Evolutionary conservation across 2,888 invertebrate species (phyloP).

Genomic region (Brassicogethes aeneus): DNA sequence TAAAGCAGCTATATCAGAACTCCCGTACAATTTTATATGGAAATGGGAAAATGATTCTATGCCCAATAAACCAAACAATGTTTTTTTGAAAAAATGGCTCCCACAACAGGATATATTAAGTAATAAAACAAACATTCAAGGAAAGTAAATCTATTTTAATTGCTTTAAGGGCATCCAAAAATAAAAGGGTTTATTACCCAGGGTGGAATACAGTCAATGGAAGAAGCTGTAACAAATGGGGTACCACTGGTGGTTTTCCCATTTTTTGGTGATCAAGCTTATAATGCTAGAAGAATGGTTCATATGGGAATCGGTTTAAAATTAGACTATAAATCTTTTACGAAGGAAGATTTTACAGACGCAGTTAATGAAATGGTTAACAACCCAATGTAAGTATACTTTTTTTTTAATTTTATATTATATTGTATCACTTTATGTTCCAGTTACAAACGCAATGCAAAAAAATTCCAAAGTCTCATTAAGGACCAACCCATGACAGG

Average conservation of each 20-base stretch:
- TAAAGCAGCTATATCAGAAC: constrained; percentile 12
- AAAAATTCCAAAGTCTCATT: too few species aligned
- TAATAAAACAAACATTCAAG: constrained; percentile 6
- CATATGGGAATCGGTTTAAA: constrained; percentile 2
- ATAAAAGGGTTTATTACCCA: constrained; percentile 10
- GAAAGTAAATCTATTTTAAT: neutral
- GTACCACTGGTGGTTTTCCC: constrained; percentile 9
- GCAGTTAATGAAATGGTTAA: constrained; percentile 9
- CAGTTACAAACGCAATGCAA: too few species aligned
- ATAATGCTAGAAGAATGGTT: constrained; percentile 5
- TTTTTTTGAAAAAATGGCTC: constrained; percentile 25
- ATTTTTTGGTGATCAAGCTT: constrained; percentile 7
- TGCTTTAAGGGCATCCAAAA: constrained; percentile 9
- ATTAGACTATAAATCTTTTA: constrained; percentile 2
- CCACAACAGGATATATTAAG: constrained; percentile 21
- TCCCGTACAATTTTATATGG: constrained; percentile 32
- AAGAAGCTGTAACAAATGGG: constrained; percentile 8
- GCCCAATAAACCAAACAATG: constrained; percentile 27
- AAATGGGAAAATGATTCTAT: constrained; percentile 33
- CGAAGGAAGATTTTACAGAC: constrained; percentile 6
- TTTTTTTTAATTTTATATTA: too few species aligned
- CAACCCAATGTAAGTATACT: constrained; percentile 9
- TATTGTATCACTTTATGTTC: too few species aligned
- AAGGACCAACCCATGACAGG: too few species aligned
- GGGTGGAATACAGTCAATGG: constrained; percentile 10